Base-by-base conservation (phyloP, 2,797 vertebrate species). In the Ceryle rudis region DNA sequence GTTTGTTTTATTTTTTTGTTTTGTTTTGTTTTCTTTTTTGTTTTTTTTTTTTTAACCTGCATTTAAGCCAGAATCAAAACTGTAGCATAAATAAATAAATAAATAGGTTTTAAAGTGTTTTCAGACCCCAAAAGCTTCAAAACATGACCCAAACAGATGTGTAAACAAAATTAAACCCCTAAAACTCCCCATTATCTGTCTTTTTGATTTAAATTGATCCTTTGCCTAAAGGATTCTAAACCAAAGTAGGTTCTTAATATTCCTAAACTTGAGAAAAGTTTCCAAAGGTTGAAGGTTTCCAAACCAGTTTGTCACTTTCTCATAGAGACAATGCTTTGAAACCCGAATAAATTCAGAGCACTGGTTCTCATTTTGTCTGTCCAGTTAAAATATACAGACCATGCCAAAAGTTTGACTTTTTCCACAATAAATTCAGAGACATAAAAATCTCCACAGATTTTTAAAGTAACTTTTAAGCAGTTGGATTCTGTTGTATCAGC, bases 61-160 rank as follows among this genome's bases (percentile, higher is more conserved):
- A 57, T 72, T 90, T 86, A 79, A 84, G 74, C 28, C 57, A 75
- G 54, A 96, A 89, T 77, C 60, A 86, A 95, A 93, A 84, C 70
- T 66, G 79, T 51, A 79, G 35, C 41, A 5, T 52, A 78, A 88
- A 31, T 49, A 71, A 35, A 21, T 23, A 49, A 49, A 21, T 13
- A 15, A 46, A 46, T 20, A 20, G 60, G 25, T 72, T 74, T 79
- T 57, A 65, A 42, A 79, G 17, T n/a, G 29, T 60, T 88, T 94
- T 91, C 54, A 79, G 23, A 66, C 92, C 55, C 44, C 17, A 42
- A 44, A 92, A 89, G 46, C 42, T 92, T 92, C 81, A 82, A 91
- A 85, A 89, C 60, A 78, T 37, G 75, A 92, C 57, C 39, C 66
- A 73, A 90, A 89, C 47, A 92, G 78, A 93, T 77, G 78, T 87